A percentile compares a stretch with the other conserved stretches of the same genome.
Conservation (phyloP, 2,797 vertebrate species). For the Cygnus olor region DNA sequence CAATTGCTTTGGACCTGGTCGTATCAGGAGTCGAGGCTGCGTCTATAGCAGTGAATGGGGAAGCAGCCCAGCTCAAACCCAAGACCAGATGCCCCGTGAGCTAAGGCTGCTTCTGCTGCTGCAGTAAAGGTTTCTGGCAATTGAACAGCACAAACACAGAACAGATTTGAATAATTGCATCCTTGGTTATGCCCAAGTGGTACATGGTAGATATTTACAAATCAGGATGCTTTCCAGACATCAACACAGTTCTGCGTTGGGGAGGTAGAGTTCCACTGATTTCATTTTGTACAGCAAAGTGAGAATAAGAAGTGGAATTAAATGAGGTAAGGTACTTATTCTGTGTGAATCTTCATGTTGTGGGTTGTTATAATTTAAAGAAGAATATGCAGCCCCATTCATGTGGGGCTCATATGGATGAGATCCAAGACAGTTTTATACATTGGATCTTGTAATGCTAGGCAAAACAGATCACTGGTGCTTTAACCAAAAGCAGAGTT, state of each 20-base stretch:
- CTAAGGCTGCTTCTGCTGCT: not conserved
- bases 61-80: not conserved
- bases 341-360: not conserved
- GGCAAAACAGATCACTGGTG: constrained; percentile 54
- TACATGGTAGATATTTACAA: constrained; percentile 76
- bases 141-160: constrained; percentile 39
- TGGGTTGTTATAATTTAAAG: constrained; percentile 24
- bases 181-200: constrained; percentile 68
- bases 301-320: constrained; percentile 36
- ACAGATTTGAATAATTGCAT: constrained; percentile 73
- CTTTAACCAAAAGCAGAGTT: constrained; percentile 8
- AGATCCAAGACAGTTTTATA: constrained; percentile 50
- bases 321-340: constrained; percentile 14
- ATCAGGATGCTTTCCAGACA: constrained; percentile 60
- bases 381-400: constrained; percentile 19
- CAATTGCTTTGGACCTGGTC: not conserved
- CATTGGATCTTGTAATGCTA: constrained; percentile 39
- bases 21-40: not conserved
- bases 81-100: not conserved
- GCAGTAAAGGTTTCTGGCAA: constrained; percentile 43
- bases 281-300: constrained; percentile 58
- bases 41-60: fast-evolving
- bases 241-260: constrained; percentile 48
- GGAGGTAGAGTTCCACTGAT: constrained; percentile 27
- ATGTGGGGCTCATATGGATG: constrained; percentile 25